Percentiles rank a stretch among this genome's conserved stretches.
phyloP scores from a whole-genome alignment of 2,888 invertebrate genomes.

The Meliscaeva auricollis region DNA sequence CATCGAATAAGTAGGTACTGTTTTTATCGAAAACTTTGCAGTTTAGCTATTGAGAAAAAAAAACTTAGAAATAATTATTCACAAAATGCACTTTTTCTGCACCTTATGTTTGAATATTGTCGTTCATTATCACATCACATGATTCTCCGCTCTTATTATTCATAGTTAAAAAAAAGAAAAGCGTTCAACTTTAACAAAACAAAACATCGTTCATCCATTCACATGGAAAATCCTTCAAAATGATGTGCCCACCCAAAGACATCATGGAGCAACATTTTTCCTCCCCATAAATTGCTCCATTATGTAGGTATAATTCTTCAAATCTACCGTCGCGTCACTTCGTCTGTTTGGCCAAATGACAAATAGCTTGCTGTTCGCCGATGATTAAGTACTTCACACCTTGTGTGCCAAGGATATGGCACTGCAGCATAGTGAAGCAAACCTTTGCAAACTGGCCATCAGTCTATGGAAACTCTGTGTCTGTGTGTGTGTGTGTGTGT shows the following conservation, averaged over 20 bases:
- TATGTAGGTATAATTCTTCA: constrained; percentile 54
- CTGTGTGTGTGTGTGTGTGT: constrained; percentile 8
- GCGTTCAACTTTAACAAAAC: constrained; percentile 1
- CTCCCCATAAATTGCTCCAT: constrained; percentile 40
- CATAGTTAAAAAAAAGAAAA: background rate
- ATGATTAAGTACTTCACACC: constrained; percentile 66
- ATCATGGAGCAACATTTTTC: constrained; percentile 22
- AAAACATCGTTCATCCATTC: background rate
- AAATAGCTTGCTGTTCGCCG: constrained; percentile 51
- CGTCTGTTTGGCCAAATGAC: constrained; percentile 39
- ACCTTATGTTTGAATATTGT: no score
- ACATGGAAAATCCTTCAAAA: background rate
- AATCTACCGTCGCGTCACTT: constrained; percentile 35
- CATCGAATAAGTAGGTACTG: no score
- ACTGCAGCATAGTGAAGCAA: constrained; percentile 15
- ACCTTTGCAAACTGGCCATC: constrained; percentile 25
- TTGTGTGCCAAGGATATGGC: constrained; percentile 28
- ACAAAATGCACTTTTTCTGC: no score
- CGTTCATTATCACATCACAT: no score
- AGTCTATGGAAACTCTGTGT: background rate
- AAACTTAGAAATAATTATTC: no score
- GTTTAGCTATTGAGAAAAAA: no score
- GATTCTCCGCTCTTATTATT: no score
- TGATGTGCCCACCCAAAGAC: background rate
- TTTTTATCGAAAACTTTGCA: no score